These are phyloP conservation scores for Cephalopachus bancanus DNA, from an alignment of 2,797 vertebrate species.

Conservation along the genomic window DNA sequence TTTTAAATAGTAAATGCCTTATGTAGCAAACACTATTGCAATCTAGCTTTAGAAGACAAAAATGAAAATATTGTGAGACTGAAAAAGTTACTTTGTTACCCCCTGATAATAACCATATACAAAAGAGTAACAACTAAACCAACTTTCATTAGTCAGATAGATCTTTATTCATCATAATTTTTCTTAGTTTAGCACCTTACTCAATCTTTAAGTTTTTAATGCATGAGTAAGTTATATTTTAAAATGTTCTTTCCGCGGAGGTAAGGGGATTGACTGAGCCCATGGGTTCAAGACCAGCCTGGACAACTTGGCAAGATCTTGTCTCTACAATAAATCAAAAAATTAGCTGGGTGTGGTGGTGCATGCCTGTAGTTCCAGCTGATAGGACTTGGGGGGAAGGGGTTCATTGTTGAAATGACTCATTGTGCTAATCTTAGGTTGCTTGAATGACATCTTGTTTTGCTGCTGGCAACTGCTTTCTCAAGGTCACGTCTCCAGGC, in stretches of 20 bases:
- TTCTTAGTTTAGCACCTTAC: neutral
- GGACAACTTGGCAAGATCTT: no score
- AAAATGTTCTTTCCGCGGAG: neutral
- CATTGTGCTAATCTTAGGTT: no score
- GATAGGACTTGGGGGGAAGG: no score
- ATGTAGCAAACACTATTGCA: neutral
- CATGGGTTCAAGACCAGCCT: no score
- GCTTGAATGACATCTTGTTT: no score
- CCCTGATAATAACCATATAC: neutral
- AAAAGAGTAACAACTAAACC: neutral
- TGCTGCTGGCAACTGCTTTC: no score
- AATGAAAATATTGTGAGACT: neutral
- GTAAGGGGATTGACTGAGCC: no score
- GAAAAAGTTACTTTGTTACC: neutral
- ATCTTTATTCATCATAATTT: neutral
- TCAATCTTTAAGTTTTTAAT: neutral
- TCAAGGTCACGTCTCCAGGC: no score
- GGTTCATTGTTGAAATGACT: no score
- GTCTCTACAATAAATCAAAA: no score
- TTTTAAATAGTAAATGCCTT: constrained; percentile 11
- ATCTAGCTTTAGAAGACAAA: neutral
- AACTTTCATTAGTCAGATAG: neutral
- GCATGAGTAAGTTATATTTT: neutral
- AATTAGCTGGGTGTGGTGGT: no score
- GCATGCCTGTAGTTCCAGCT: no score